phyloP scores from a whole-genome alignment of 53 echinoderm and acorn worm genomes.

The Henricia sp. region DNA sequence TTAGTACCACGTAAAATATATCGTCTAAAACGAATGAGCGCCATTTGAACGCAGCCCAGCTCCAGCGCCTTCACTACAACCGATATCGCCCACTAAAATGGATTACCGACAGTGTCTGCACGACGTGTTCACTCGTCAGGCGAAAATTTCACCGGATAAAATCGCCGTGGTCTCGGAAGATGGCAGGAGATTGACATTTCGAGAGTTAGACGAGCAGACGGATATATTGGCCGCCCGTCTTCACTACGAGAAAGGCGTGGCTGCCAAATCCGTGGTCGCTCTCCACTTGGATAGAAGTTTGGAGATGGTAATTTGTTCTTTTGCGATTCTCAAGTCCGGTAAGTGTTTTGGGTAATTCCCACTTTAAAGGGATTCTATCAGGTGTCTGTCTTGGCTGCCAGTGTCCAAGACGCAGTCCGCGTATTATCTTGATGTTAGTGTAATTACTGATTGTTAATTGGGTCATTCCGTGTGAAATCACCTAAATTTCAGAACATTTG shows the following conservation, averaged over 20 bases:
- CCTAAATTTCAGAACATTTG: no score
- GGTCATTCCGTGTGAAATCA: no score
- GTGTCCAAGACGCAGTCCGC: no score
- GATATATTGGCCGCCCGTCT: conserved; percentile 61
- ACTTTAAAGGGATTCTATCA: no score
- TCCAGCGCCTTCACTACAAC: no score
- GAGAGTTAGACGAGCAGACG: conserved; percentile 53
- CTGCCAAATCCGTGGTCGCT: conserved; percentile 58
- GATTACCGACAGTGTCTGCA: conserved; percentile 65
- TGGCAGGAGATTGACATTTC: conserved; percentile 56
- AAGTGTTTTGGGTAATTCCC: no score
- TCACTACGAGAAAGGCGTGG: conserved; percentile 50
- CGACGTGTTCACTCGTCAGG: conserved; percentile 65
- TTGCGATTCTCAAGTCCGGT: conserved; percentile 69
- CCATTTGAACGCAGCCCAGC: no score
- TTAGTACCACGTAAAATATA: no score
- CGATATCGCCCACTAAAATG: conserved; percentile 49
- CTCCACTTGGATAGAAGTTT: conserved; percentile 60
- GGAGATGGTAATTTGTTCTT: conserved; percentile 54
- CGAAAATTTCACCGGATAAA: conserved; percentile 43
- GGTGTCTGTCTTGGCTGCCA: no score
- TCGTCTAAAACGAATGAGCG: no score
- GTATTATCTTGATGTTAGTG: no score
- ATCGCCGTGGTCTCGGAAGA: conserved; percentile 61
- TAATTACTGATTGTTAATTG: no score